Conservation (phyloP, 2,888 invertebrate genomes). For the Dryocosmus kuriphilus region DNA sequence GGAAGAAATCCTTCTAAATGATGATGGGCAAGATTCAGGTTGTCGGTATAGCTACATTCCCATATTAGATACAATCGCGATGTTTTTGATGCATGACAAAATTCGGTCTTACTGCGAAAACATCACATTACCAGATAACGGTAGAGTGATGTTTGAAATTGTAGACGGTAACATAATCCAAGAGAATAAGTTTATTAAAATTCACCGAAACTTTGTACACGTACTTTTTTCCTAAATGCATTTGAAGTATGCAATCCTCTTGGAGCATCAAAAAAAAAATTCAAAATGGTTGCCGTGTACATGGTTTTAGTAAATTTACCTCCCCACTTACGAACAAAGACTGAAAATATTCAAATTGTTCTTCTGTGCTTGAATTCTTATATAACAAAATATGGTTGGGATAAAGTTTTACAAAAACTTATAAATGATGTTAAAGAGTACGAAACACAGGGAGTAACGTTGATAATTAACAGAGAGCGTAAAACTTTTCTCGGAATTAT, state of each 20-base stretch:
- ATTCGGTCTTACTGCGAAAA: neutral
- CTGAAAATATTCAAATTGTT: slow-evolving; percentile 59
- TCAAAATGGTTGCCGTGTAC: no score
- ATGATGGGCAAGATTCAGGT: neutral
- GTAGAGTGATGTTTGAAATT: neutral
- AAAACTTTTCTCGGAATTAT: no score
- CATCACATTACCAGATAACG: neutral
- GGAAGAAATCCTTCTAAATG: no score
- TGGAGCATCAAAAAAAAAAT: slow-evolving; percentile 54
- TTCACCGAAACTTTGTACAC: neutral
- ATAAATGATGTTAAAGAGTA: no score
- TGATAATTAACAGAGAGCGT: no score
- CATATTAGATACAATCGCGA: neutral
- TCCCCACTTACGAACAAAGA: slow-evolving; percentile 53
- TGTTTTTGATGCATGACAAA: neutral
- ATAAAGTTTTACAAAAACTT: slow-evolving; percentile 35
- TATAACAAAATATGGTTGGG: neutral
- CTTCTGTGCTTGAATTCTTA: neutral
- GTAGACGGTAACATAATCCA: slow-evolving; percentile 1
- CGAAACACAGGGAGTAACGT: no score
- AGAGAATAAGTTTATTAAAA: neutral
- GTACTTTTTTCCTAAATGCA: slow-evolving; percentile 63
- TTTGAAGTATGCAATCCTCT: slow-evolving; percentile 65
- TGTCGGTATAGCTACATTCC: slow-evolving; percentile 11
- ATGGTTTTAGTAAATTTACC: slow-evolving; percentile 52